Conservation (phyloP, 2,888 invertebrate species). For the Amorpha juglandis region DNA sequence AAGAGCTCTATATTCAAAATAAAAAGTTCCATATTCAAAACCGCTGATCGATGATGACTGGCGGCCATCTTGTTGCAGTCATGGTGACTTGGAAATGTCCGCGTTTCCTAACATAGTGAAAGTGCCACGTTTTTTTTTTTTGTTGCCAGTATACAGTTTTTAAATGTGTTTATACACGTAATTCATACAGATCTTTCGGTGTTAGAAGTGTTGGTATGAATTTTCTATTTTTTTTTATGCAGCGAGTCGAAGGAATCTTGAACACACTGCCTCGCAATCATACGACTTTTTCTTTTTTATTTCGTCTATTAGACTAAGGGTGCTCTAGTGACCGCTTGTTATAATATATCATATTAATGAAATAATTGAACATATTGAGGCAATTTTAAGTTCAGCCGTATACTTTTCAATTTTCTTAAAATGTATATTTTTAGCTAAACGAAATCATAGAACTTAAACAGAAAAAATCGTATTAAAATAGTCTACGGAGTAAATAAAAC, state of each 20-base stretch:
- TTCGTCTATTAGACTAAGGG: background rate
- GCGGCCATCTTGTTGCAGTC: slow-evolving; percentile 42
- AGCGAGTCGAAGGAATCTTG: background rate
- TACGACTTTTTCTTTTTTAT: background rate
- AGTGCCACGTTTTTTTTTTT: slow-evolving; percentile 38
- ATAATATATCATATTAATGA: background rate
- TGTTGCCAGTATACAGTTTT: background rate
- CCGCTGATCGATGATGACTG: slow-evolving; percentile 43
- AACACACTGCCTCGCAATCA: background rate
- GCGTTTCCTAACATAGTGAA: slow-evolving; percentile 40
- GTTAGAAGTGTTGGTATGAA: background rate
- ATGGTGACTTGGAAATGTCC: slow-evolving; percentile 38
- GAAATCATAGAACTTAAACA: no score
- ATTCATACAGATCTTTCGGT: background rate
- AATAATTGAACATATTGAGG: background rate
- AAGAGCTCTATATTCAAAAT: slow-evolving; percentile 30
- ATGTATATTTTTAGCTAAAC: no score
- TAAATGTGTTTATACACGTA: background rate
- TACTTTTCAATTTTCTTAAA: no score
- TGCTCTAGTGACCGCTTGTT: background rate
- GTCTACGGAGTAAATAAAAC: no score
- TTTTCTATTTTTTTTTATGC: background rate
- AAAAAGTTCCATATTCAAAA: slow-evolving; percentile 31
- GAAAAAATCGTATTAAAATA: no score
- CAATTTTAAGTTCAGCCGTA: no score